A percentile compares a stretch with the other conserved stretches of the same genome.
Evolutionary conservation across 2,113 vertebrate species (phyloP).

Genomic region (Setophaga kirtlandii): DNA sequence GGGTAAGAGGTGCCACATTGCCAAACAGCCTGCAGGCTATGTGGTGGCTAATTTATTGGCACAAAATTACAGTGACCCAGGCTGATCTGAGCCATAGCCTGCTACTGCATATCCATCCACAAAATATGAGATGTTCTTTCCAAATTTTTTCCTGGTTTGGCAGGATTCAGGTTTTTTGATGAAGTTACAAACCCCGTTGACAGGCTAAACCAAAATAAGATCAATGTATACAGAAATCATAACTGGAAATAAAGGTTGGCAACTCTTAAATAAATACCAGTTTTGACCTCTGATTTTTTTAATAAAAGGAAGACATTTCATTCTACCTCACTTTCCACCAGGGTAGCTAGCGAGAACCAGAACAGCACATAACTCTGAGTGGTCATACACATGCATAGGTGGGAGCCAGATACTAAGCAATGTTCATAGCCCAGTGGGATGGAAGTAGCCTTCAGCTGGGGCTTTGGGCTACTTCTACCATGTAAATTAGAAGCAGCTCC

Average conservation of each 20-base stretch:
- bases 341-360: not conserved
- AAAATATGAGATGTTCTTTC: not conserved
- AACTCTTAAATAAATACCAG: not conserved
- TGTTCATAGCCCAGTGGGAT: not conserved
- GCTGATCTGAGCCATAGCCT: not conserved
- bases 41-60: not conserved
- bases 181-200: not conserved
- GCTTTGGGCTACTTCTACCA: not conserved
- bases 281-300: not conserved
- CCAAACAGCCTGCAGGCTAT: not conserved
- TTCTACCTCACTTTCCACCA: not conserved
- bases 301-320: not conserved
- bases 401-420: not conserved
- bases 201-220: not conserved
- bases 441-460: not conserved
- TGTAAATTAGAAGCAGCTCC: not conserved
- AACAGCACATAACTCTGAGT: not conserved
- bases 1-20: not conserved
- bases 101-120: not conserved
- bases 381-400: rapidly evolving
- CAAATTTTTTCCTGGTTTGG: not conserved
- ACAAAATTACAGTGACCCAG: not conserved
- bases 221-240: not conserved
- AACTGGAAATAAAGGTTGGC: not conserved
- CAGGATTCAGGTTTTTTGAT: not conserved